A percentile compares a stretch with the other conserved stretches of the same genome.
Evolutionary conservation across 2,797 vertebrate genomes (phyloP).

Genomic region (Fistularia tabacaria): DNA sequence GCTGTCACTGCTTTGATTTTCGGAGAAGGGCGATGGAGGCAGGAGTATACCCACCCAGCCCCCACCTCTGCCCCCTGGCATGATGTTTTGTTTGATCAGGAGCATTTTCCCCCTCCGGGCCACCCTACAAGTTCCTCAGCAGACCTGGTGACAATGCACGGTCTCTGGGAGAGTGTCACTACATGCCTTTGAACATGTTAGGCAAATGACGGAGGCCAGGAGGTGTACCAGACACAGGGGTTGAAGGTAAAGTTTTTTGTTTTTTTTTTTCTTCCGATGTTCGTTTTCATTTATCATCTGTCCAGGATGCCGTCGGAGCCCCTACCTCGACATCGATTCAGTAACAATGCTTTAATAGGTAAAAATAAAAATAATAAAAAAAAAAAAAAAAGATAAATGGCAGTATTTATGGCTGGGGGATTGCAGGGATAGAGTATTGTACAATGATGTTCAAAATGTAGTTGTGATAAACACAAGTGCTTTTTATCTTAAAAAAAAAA

Average conservation of each 20-base stretch:
- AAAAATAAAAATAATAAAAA: too few species aligned
- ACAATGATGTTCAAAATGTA: conserved; percentile 74
- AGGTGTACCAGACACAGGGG: too few species aligned
- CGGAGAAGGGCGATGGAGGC: conserved; percentile 26
- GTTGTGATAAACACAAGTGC: conserved; percentile 79
- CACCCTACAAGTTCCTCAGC: conserved; percentile 33
- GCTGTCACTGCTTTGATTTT: conserved; percentile 56
- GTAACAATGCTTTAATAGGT: conserved; percentile 48
- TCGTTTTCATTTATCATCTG: conserved; percentile 17
- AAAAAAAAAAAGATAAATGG: conserved; percentile 18
- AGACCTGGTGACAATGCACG: conserved; percentile 32
- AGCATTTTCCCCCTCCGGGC: conserved; percentile 25
- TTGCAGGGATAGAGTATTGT: conserved; percentile 66
- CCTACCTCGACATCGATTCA: conserved; percentile 54
- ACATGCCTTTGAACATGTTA: conserved; percentile 40
- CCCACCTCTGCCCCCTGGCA: conserved; percentile 30
- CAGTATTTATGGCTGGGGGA: conserved; percentile 42
- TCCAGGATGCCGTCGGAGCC: conserved; percentile 26
- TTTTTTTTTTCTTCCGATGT: too few species aligned
- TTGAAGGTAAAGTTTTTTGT: too few species aligned
- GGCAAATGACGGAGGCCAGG: conserved; percentile 16
- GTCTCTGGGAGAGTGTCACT: conserved; percentile 41
- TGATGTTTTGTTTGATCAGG: conserved; percentile 50
- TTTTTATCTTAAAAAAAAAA: conserved; percentile 71
- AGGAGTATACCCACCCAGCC: conserved; percentile 8